A percentile compares a stretch with the other conserved stretches of the same genome.
phyloP scores from a whole-genome alignment of 2,797 vertebrate species.

The Poeciliopsis infans region DNA sequence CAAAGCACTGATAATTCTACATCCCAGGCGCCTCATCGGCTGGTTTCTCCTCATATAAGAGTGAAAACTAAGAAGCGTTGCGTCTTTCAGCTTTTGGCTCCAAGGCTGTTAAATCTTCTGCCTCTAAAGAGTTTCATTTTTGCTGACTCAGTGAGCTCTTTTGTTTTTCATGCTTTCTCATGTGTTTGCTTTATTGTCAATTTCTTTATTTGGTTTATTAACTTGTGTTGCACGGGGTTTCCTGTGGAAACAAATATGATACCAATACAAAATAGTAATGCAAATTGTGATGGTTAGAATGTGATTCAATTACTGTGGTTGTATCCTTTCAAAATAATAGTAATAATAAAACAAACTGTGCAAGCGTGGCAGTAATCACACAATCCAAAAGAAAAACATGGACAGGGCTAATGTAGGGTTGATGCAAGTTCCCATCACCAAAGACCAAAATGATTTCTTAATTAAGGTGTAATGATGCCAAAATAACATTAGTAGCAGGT shows the following conservation, averaged over 20 bases:
- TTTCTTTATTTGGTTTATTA: not conserved
- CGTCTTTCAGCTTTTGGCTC: not conserved
- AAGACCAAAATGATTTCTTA: not conserved
- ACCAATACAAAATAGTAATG: not conserved
- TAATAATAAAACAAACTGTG: not conserved
- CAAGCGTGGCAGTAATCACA: slow-evolving; percentile 17
- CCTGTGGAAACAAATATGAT: not conserved
- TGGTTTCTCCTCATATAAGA: too few species aligned
- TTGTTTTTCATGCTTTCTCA: not conserved
- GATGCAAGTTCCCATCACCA: not conserved
- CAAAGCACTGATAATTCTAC: too few species aligned
- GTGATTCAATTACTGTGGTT: not conserved
- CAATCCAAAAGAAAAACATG: slow-evolving; percentile 6
- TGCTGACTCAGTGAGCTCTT: not conserved
- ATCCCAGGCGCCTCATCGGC: too few species aligned
- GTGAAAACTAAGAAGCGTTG: not conserved
- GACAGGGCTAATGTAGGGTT: not conserved
- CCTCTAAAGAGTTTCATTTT: not conserved
- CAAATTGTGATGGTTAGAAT: not conserved
- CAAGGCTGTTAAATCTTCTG: not conserved
- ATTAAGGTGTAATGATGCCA: not conserved
- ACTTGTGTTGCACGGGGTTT: not conserved
- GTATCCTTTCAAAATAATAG: slow-evolving; percentile 13
- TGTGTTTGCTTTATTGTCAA: not conserved
- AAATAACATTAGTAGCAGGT: not conserved